Evolutionary conservation across 2,888 invertebrate species (phyloP).

Genomic region (Diaphora mendica): DNA sequence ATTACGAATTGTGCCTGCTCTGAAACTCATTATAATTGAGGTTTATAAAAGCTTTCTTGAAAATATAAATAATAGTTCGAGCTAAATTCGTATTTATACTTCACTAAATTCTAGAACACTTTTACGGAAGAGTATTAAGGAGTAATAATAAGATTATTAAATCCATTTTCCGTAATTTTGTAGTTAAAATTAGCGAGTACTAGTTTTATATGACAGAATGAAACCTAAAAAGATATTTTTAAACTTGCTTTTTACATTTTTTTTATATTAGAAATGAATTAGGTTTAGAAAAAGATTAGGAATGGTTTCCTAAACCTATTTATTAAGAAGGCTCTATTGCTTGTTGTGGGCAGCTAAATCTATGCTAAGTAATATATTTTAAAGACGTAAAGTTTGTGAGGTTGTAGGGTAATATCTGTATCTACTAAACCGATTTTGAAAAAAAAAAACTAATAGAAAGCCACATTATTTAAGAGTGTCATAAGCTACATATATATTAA

Average conservation of each 20-base stretch:
- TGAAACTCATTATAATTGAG: background rate
- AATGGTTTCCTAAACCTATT: too few species aligned
- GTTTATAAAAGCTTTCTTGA: background rate
- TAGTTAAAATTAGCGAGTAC: background rate
- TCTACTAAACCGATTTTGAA: too few species aligned
- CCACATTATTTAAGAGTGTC: too few species aligned
- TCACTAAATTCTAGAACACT: background rate
- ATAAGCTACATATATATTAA: too few species aligned
- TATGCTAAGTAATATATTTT: too few species aligned
- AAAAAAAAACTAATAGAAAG: too few species aligned
- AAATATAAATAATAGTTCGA: background rate
- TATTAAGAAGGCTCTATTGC: too few species aligned
- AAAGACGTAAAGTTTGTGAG: too few species aligned
- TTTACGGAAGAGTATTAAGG: background rate
- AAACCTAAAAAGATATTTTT: background rate
- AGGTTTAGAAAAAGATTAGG: too few species aligned
- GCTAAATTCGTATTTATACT: background rate
- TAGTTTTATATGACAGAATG: background rate
- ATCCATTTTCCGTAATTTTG: background rate
- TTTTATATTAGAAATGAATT: background rate
- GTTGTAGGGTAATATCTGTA: too few species aligned
- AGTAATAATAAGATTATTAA: background rate
- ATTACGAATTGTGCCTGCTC: background rate
- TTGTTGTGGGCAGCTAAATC: too few species aligned
- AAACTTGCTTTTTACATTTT: background rate